A percentile compares a stretch with the other conserved stretches of the same genome.
phyloP scores from a whole-genome alignment of 2,888 invertebrate genomes.

The Lasius platythorax region DNA sequence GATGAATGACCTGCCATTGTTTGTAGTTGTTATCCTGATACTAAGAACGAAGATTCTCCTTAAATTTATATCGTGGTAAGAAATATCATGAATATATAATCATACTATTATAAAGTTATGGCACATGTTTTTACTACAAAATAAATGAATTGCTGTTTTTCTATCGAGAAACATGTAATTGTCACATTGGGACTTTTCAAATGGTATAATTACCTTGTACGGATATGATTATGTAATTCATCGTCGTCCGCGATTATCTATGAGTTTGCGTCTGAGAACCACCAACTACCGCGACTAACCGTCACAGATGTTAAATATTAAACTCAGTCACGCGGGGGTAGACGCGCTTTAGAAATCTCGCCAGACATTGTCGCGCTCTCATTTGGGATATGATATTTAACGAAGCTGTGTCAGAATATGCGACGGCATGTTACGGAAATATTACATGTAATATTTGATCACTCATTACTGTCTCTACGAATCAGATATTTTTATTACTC shows the following conservation, averaged over 20 bases:
- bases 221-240: slow-evolving; percentile 30
- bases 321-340: slow-evolving; percentile 68
- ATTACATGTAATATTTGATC: slow-evolving; percentile 59
- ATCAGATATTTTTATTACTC: slow-evolving; percentile 52
- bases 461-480: slow-evolving; percentile 48
- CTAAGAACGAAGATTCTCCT: not conserved
- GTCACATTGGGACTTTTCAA: not conserved
- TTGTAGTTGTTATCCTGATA: not conserved
- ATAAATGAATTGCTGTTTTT: not conserved
- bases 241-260: slow-evolving; percentile 28
- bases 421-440: slow-evolving; percentile 52
- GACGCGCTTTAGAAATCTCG: slow-evolving; percentile 71
- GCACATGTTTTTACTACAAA: not conserved
- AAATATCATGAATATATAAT: not conserved
- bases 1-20: slow-evolving; percentile 4
- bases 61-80: not conserved
- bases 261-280: slow-evolving; percentile 60
- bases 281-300: slow-evolving; percentile 64
- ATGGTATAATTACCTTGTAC: not conserved
- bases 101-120: not conserved
- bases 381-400: slow-evolving; percentile 72
- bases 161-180: not conserved
- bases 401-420: slow-evolving; percentile 65
- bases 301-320: slow-evolving; percentile 78
- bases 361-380: slow-evolving; percentile 76